Percentiles rank a stretch among this genome's conserved stretches.
phyloP scores from a whole-genome alignment of 2,113 vertebrate genomes.

The Chitala chitala region DNA sequence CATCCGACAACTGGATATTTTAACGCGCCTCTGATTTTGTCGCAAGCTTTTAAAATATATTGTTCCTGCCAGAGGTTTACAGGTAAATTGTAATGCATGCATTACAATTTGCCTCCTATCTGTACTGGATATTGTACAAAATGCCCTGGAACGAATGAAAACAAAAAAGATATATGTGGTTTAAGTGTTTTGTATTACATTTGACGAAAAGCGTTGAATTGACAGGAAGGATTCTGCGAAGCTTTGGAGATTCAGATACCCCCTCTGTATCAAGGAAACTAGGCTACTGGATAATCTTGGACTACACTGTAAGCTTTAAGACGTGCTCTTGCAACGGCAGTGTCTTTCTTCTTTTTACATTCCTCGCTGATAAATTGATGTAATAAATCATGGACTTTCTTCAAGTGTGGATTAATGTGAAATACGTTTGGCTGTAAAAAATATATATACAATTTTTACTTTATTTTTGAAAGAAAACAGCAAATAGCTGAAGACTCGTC shows the following conservation, averaged over 20 bases:
- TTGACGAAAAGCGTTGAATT: slow-evolving; percentile 4
- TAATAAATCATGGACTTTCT: slow-evolving; percentile 7
- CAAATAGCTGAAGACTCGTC: neutral
- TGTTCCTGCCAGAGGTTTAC: neutral
- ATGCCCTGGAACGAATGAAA: neutral
- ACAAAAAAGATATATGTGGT: neutral
- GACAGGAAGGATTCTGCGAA: neutral
- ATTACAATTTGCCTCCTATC: neutral
- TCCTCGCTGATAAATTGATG: slow-evolving; percentile 3
- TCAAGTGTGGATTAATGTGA: neutral
- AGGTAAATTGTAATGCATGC: slow-evolving; percentile 5
- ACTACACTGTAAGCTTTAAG: neutral
- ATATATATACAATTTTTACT: neutral
- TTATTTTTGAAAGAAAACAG: slow-evolving; percentile 21
- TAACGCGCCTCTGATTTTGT: neutral
- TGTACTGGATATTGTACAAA: slow-evolving; percentile 17
- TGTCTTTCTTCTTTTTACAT: slow-evolving; percentile 6
- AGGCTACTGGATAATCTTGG: neutral
- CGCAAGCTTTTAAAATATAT: neutral
- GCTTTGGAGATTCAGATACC: neutral
- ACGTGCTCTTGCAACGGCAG: neutral
- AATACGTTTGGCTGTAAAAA: neutral
- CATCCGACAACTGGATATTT: no score
- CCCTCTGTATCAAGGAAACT: neutral
- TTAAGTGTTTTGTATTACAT: neutral